Base-by-base conservation (phyloP, 2,888 invertebrate genomes). In the Taenaris catops region DNA sequence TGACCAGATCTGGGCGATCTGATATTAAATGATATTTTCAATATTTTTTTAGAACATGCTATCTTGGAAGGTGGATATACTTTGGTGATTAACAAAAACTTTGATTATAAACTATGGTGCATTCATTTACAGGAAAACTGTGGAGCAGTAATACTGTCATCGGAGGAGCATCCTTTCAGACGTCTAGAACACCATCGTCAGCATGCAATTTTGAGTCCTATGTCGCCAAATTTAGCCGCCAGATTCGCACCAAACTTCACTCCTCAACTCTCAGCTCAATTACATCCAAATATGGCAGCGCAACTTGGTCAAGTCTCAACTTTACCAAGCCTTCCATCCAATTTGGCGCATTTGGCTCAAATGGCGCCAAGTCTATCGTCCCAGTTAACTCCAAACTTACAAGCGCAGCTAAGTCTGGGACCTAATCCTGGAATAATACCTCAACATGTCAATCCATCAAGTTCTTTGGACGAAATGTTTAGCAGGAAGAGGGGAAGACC, bases 401-500 rank as follows among this genome's bases (percentile, higher is more conserved):
- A 83, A 61, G 83, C 81, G 2, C 86, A 81, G 41, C 48, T 83
- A 27, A 83, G 65, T 37, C 62, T 86, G 17, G 78, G 79, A 4
- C 72, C 80, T 4, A 80, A 67, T 25, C 66, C 78, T 20, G 67
- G 63, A 11, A 58, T 76, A 1, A 66, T 71, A 0, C 79, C 79
- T 0, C 81, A 81, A 16, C 86, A 83, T 8, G 61, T 79, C 0
- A 86, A 79, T 26, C 78, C 87, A 14, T 90, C 91, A 2, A 94
- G 92, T 43, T 93, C 94, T 17, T 90, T 96, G 50, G 96, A 97
- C 69, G 96, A 96, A 32, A 95, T 97, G 91, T 96, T 96, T 64
- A 93, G 96, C 68, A 90, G 97, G 41, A 96, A 97, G 60, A 89
- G 98, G 14, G 98, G 98, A 24, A 89, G 98, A 42, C 98, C 98